Conservation (phyloP, 2,113 vertebrate genomes). For the Uria lomvia region DNA sequence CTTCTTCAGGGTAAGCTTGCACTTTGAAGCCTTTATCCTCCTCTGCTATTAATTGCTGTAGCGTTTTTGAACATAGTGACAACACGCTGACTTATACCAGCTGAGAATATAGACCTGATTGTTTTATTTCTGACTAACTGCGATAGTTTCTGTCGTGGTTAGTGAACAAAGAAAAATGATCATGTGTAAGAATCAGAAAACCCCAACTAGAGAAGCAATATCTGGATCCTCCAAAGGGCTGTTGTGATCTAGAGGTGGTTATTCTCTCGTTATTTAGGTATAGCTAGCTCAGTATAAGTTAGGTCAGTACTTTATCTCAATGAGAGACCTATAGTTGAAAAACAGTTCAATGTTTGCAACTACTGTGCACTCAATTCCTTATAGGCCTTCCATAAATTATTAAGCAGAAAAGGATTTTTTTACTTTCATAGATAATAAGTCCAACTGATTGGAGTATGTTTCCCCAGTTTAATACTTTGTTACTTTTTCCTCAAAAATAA, state of each 20-base stretch:
- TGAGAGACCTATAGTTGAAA: neutral
- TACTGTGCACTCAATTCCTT: neutral
- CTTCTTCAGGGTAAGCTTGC: neutral
- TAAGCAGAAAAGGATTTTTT: neutral
- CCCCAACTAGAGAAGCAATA: neutral
- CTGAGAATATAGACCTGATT: neutral
- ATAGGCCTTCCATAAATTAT: neutral
- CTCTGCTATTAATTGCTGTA: neutral
- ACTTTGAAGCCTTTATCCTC: neutral
- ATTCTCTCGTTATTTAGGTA: neutral
- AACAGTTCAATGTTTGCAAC: neutral
- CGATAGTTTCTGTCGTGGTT: neutral
- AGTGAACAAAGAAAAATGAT: neutral
- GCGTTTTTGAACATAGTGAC: neutral
- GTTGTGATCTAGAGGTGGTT: neutral
- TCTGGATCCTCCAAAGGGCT: neutral
- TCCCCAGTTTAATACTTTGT: neutral
- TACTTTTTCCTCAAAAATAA: neutral
- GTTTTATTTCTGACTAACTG: neutral
- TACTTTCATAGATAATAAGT: neutral
- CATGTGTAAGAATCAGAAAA: neutral
- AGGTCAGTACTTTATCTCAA: neutral
- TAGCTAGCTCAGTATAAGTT: neutral
- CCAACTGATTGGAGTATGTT: neutral
- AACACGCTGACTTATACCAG: neutral